Conservation (phyloP, 1,140 invertebrate genomes). For the Orius laevigatus region DNA sequence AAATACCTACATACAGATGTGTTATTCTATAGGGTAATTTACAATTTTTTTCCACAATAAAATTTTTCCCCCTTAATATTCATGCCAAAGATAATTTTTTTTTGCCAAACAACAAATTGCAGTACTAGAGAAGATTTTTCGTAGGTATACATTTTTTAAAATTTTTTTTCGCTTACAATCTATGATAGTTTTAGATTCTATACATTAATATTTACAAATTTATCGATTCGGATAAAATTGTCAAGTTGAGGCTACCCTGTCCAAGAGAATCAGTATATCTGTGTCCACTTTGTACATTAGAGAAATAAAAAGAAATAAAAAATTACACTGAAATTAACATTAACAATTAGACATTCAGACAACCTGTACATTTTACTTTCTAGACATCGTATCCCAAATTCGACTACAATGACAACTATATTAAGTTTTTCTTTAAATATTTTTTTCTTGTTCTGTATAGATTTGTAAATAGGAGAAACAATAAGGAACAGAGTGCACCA, state of each 20-base stretch:
- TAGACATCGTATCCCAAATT: conserved; percentile 5
- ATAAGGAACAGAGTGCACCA: conserved; percentile 16
- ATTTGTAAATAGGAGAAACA: conserved; percentile 10
- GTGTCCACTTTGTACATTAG: background rate
- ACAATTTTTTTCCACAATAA: conserved; percentile 12
- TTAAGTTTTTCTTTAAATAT: conserved; percentile 8
- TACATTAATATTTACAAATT: conserved; percentile 17
- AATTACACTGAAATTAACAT: conserved; percentile 6
- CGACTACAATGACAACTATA: conserved; percentile 12
- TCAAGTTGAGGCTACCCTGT: conserved; percentile 17
- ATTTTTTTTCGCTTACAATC: conserved; percentile 9
- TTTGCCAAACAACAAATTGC: conserved; percentile 7
- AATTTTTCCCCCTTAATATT: background rate
- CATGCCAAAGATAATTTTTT: conserved; percentile 6
- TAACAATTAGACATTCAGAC: conserved; percentile 2
- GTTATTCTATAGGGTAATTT: conserved; percentile 10
- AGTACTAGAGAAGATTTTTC: conserved; percentile 4
- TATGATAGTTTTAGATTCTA: conserved; percentile 10
- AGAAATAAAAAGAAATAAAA: background rate
- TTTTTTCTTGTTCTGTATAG: conserved; percentile 3
- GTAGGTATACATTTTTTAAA: conserved; percentile 13
- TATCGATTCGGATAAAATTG: conserved; percentile 15
- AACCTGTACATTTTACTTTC: conserved; percentile 6
- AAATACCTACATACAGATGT: conserved; percentile 16
- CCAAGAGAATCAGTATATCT: conserved; percentile 9